Conservation (phyloP, 2,113 vertebrate genomes). For the Indicator maculatus region DNA sequence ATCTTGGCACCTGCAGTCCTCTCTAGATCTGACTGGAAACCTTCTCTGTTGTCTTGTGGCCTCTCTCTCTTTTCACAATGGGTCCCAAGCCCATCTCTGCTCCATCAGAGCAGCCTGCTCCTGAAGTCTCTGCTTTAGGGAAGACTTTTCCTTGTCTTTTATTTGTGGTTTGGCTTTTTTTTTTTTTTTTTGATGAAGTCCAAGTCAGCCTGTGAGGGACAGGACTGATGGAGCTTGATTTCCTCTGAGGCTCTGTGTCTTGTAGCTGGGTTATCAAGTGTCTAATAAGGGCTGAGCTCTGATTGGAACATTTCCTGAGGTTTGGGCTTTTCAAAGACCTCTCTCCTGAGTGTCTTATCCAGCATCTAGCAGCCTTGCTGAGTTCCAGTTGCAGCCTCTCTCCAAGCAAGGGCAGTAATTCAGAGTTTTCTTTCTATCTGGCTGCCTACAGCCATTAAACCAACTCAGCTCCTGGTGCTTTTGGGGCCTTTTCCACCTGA, state of each 20-base stretch:
- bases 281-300: not conserved
- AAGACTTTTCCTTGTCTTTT: not conserved
- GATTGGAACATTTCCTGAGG: not conserved
- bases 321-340: not conserved
- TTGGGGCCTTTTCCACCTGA: not conserved
- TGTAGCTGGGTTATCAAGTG: not conserved
- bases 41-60: not conserved
- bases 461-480: not conserved
- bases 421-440: not conserved
- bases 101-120: fast-evolving
- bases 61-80: no score
- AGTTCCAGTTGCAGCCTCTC: not conserved
- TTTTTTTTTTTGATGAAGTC: no score
- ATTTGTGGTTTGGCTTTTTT: no score
- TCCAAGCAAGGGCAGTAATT: not conserved
- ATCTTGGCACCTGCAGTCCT: not conserved
- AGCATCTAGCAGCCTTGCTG: not conserved
- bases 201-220: fast-evolving
- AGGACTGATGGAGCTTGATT: not conserved
- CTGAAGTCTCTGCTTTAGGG: not conserved
- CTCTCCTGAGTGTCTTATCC: not conserved
- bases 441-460: not conserved
- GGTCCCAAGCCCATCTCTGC: not conserved
- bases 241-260: not conserved
- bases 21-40: not conserved